These are phyloP conservation scores for Rhagoletis zephyria DNA, from an alignment of 1,140 invertebrate species.

Conservation along the genomic window DNA sequence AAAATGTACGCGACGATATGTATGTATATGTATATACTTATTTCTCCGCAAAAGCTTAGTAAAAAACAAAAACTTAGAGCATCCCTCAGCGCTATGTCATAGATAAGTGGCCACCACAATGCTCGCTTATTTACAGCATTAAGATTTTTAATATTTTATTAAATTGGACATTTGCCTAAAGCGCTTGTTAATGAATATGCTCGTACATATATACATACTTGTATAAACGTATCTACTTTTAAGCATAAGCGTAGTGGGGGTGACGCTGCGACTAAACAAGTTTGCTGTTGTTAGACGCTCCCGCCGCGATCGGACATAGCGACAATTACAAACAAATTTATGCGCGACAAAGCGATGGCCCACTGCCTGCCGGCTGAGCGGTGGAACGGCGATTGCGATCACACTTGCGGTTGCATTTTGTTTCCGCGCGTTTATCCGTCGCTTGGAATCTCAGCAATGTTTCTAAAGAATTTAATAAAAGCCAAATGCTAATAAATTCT, in stretches of 20 bases:
- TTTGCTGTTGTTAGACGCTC: background rate
- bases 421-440: background rate
- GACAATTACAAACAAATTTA: background rate
- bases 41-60: too few species aligned
- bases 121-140: constrained; percentile 59
- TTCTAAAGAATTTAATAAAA: background rate
- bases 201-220: background rate
- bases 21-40: too few species aligned
- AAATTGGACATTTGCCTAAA: constrained; percentile 61
- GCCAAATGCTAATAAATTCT: background rate
- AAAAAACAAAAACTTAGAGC: too few species aligned
- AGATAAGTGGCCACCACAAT: background rate
- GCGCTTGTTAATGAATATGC: background rate
- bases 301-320: background rate
- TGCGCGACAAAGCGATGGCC: background rate
- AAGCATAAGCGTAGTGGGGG: too few species aligned
- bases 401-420: background rate
- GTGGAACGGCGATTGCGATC: background rate
- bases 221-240: background rate
- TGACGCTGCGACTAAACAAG: too few species aligned
- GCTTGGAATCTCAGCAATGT: background rate
- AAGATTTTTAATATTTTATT: constrained; percentile 72
- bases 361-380: background rate
- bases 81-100: background rate
- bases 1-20: too few species aligned